Percentiles rank a stretch among this genome's conserved stretches.
These are phyloP conservation scores for Dicrostonyx torquatus DNA, from an alignment of 2,797 vertebrate species.

Conservation along the genomic window DNA sequence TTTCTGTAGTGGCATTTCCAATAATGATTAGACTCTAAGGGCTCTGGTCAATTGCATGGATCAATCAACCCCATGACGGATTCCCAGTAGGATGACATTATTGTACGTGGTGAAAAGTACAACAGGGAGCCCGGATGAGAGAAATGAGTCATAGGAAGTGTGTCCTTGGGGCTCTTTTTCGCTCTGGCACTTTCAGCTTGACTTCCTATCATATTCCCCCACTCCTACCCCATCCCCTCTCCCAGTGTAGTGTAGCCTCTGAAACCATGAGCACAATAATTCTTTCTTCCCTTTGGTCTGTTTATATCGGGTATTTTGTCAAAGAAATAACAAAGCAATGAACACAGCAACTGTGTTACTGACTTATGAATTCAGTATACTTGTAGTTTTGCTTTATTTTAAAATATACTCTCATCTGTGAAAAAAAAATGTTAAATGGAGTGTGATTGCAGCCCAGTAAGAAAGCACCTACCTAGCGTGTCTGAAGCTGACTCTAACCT, in stretches of 20 bases:
- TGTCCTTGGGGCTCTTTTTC: neutral
- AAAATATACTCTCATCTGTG: neutral
- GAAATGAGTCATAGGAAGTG: neutral
- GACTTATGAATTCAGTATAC: neutral
- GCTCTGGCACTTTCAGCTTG: neutral
- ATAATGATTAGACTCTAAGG: neutral
- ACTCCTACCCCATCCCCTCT: too few species aligned
- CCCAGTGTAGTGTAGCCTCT: neutral
- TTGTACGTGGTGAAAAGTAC: neutral
- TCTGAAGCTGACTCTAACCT: neutral
- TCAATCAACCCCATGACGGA: neutral
- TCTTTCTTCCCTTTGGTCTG: neutral
- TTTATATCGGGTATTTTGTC: neutral
- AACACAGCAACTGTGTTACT: neutral
- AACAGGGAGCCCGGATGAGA: neutral
- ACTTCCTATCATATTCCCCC: neutral
- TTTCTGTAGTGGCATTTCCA: neutral
- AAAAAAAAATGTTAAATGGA: neutral
- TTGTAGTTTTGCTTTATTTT: neutral
- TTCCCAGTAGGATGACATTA: neutral
- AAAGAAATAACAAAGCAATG: neutral
- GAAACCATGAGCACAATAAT: neutral
- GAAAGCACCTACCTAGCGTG: neutral
- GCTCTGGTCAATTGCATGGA: neutral
- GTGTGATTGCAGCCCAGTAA: neutral